Evolutionary conservation across 2,888 invertebrate genomes (phyloP).

Genomic region (Lycophotia porphyrea): DNA sequence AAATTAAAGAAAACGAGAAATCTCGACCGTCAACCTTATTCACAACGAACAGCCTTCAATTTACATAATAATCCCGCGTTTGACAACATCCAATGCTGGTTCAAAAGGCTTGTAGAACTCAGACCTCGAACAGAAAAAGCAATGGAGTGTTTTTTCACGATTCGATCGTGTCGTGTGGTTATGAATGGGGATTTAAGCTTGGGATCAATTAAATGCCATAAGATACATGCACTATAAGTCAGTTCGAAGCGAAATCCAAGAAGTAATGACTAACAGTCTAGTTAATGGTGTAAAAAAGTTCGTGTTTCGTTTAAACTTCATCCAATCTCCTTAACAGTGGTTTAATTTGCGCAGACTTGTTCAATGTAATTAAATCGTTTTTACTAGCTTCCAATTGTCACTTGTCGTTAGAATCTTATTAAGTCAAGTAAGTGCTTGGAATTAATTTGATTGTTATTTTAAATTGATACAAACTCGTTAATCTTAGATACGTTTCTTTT

Average conservation of each 20-base stretch:
- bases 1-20: constrained; percentile 90
- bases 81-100: constrained; percentile 63
- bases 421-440: constrained; percentile 43
- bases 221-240: constrained; percentile 85
- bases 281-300: constrained; percentile 79
- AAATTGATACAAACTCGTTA: constrained; percentile 44
- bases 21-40: constrained; percentile 84
- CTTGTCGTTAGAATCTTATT: constrained; percentile 48
- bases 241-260: constrained; percentile 84
- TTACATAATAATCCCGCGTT: constrained; percentile 51
- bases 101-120: neutral
- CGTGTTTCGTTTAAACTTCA: constrained; percentile 72
- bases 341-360: constrained; percentile 73
- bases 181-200: constrained; percentile 72
- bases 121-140: constrained; percentile 39
- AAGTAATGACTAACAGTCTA: constrained; percentile 81
- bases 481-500: neutral
- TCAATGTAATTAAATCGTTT: constrained; percentile 59
- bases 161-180: constrained; percentile 50
- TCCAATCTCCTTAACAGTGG: constrained; percentile 75
- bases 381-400: constrained; percentile 51
- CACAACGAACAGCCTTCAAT: constrained; percentile 72
- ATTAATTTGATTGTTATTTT: constrained; percentile 49
- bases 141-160: constrained; percentile 65
- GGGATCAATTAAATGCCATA: constrained; percentile 86